Evolutionary conservation across 2,797 vertebrate species (phyloP).

Genomic region (Syngnathus acus): DNA sequence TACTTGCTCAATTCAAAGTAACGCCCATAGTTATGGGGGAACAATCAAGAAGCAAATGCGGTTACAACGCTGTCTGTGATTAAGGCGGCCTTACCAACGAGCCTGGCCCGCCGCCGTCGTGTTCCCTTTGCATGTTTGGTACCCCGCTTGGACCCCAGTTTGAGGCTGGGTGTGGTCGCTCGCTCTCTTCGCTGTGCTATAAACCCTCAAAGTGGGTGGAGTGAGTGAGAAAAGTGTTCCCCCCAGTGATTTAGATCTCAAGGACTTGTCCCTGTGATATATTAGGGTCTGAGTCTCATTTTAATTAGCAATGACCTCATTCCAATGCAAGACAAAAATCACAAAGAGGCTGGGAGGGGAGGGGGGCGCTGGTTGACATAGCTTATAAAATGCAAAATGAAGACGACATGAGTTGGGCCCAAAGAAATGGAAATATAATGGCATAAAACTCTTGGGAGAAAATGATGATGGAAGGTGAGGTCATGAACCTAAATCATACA

Average conservation of each 20-base stretch:
- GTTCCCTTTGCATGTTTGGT: slow-evolving; percentile 3
- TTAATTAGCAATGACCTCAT: slow-evolving; percentile 64
- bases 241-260: slow-evolving; percentile 51
- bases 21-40: slow-evolving; percentile 33
- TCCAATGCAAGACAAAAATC: slow-evolving; percentile 22
- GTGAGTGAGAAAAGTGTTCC: slow-evolving; percentile 27
- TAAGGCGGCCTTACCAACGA: neutral
- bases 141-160: slow-evolving; percentile 5
- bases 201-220: slow-evolving; percentile 24
- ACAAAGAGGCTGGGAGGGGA: neutral
- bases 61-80: neutral
- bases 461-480: slow-evolving; percentile 6
- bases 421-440: slow-evolving; percentile 23
- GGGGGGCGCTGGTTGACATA: slow-evolving; percentile 19
- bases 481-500: slow-evolving; percentile 30
- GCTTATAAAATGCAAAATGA: slow-evolving; percentile 26
- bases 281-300: slow-evolving; percentile 46
- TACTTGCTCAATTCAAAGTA: slow-evolving; percentile 35
- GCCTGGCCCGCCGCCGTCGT: neutral
- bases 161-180: slow-evolving; percentile 5
- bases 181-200: slow-evolving; percentile 2
- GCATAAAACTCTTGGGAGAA: slow-evolving; percentile 9
- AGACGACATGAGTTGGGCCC: slow-evolving; percentile 34
- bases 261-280: slow-evolving; percentile 55
- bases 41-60: slow-evolving; percentile 11